A percentile compares a stretch with the other conserved stretches of the same genome.
phyloP scores from a whole-genome alignment of 2,113 vertebrate genomes.

The Piaya cayana region DNA sequence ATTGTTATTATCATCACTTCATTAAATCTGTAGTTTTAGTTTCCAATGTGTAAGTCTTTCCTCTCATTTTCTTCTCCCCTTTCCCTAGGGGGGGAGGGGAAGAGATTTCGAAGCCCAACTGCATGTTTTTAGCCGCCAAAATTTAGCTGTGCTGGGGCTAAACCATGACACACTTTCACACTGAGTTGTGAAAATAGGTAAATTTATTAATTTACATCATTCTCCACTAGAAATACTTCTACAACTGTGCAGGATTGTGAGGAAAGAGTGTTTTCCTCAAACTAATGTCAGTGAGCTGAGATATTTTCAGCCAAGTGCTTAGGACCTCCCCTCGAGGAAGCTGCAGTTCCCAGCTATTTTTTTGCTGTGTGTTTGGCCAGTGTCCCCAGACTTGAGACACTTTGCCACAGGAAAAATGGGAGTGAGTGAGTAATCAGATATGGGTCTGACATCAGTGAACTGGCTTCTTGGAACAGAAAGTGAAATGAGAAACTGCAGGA shows the following conservation, averaged over 20 bases:
- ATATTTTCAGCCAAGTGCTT: not conserved
- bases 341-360: not conserved
- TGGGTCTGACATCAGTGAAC: not conserved
- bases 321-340: too few species aligned
- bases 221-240: not conserved
- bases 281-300: too few species aligned
- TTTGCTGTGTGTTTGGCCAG: not conserved
- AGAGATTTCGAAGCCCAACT: too few species aligned
- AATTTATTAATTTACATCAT: not conserved
- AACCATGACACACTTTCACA: too few species aligned
- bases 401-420: not conserved
- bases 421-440: accelerated
- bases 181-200: accelerated
- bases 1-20: too few species aligned
- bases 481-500: accelerated
- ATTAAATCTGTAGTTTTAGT: too few species aligned
- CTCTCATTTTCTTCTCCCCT: too few species aligned
- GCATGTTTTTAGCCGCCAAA: too few species aligned
- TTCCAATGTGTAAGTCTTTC: too few species aligned
- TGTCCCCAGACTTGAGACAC: not conserved
- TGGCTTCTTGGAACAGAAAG: not conserved
- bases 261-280: not conserved
- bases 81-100: too few species aligned
- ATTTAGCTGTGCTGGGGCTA: too few species aligned
- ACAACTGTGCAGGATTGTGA: too few species aligned